Conservation (phyloP, 2,797 vertebrate species). For the Artibeus lituratus region DNA sequence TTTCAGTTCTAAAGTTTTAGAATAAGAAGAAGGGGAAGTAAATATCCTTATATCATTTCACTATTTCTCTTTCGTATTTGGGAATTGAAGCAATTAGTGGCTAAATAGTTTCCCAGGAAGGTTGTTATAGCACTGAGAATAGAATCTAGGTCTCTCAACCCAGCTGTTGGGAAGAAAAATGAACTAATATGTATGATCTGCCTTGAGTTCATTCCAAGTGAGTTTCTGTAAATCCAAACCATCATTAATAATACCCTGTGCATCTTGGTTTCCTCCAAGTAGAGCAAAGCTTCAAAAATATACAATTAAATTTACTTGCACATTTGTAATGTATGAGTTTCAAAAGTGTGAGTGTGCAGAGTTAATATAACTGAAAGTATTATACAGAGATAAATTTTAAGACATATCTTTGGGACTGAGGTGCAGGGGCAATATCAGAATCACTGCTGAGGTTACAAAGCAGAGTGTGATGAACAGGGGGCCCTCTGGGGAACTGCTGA, state of each 20-base stretch:
- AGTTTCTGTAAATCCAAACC: neutral
- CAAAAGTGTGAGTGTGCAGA: neutral
- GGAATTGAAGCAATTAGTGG: neutral
- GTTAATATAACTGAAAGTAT: conserved; percentile 29
- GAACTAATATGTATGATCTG: neutral
- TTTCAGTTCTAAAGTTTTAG: neutral
- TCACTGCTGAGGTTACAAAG: neutral
- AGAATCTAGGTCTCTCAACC: conserved; percentile 14
- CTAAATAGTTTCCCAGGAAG: neutral
- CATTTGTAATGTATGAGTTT: conserved; percentile 15
- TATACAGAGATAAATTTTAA: neutral
- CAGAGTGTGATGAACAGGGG: neutral
- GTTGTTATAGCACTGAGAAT: neutral
- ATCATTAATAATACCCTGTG: neutral
- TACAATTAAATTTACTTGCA: neutral
- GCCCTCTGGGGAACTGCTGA: neutral
- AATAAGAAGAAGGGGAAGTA: neutral
- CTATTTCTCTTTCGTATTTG: neutral
- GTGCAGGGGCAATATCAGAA: neutral
- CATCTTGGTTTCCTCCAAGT: neutral
- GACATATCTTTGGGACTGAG: neutral
- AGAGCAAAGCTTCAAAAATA: conserved; percentile 2
- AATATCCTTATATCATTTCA: neutral
- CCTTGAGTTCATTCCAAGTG: neutral
- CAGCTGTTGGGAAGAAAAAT: neutral